Evolutionary conservation across 1,140 invertebrate genomes (phyloP), one percentile per base, ranked within the genome.

Genomic region (fruit fly (Drosophila melanogaster)): DNA sequence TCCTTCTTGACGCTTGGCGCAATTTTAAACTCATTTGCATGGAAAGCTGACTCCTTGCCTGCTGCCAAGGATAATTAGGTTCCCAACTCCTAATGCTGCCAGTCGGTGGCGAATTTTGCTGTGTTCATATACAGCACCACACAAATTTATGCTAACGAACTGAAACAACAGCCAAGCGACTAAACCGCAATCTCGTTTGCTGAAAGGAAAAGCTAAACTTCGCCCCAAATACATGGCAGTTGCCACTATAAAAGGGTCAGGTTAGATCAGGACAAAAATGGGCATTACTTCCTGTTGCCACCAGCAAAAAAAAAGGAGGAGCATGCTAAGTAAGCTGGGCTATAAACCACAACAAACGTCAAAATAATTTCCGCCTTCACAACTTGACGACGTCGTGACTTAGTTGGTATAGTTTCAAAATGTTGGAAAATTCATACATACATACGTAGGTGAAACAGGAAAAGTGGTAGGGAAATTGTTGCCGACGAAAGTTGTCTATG

Each of bases 281-380:
- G 38, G 41, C 61, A 62, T 19, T 24, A 30, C 59, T 69, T 69
- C 61, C 65, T 19, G 46, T 37, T 65, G 40, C 60, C 19, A 57
- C 1, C 15, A 14, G 15, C 19, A 43, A 24, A 17, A 14, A n/a
- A n/a, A 41, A 37, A 38, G 22, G 22, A 26, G 26, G 26, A 62
- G 55, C 37, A 44, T 61, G 51, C 51, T 41, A 62, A 79, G 60
- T 79, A 64, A 74, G 47, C 41, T 46, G 66, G 44, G 73, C 53
- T 54, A 62, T 78, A 80, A 81, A 83, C 79, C 79, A 78, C 79
- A 81, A 73, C 74, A 81, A 83, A 81, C 61, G 74, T 78, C 67
- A 83, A 73, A 83, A 67, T 79, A 81, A 78, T 81, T 81, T 81
- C 74, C 79, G 79, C 79, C 35, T 30, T 19, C 59, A 46, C 22